Base-by-base conservation (phyloP, 1,140 invertebrate genomes). In the Formica exsecta region DNA sequence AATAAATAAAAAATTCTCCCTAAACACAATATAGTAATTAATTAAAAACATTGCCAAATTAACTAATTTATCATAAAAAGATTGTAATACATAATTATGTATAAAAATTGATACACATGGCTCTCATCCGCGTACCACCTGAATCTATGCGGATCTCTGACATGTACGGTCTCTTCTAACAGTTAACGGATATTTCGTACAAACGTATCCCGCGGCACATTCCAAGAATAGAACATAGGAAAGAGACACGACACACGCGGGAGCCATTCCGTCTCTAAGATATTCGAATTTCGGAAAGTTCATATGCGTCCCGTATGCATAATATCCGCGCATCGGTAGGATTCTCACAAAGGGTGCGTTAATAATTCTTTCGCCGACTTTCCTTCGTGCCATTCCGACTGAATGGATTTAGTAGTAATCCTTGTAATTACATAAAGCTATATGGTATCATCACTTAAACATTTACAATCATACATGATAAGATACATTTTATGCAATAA, bases 271-370 rank as follows among this genome's bases (percentile, higher is more conserved):
- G n/a, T 59, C 22, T 61, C 25, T 38, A 74, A 83, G 79, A 83
- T 83, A 83, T 83, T 74, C 54, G 79, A 73, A 81, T 73, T 81
- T 81, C 68, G 54, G 54, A 74, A 74, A 83, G 68, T 83, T 83
- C 68, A 61, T 61, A 73, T 61, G 38, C 79, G 79, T 83, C 79
- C 79, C 38, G 68, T 83, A 83, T 83, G 79, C 57, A 83, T 83
- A 83, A 83, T 83, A 83, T 62, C 38, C 41, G 54, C 5, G 25
- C 79, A 83, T 83, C 32, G 22, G 19, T n/a, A 13, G 29, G 11
- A 7, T 48, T 38, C 16, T 74, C 62, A 32, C 32, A 74, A 83
- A 61, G 25, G 54, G 29, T 11, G 7, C 51, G 61, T 83, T 36
- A 48, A 83, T 19, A 25, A 73, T 81, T 83, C 41, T 83, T 62